phyloP scores from a whole-genome alignment of 2,888 invertebrate species.

The Tipula lateralis region DNA sequence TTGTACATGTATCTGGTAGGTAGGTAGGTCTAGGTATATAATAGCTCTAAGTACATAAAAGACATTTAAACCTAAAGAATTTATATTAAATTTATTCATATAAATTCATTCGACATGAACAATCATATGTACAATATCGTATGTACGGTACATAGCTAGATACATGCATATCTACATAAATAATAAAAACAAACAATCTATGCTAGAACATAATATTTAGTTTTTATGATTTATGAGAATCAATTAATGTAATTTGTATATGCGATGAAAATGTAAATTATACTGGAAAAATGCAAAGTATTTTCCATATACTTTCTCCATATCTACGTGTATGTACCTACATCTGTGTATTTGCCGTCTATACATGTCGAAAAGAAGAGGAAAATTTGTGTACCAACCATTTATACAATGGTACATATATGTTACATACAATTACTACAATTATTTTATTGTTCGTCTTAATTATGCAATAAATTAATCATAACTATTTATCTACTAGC shows the following conservation, averaged over 20 bases:
- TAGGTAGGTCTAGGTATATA: not conserved
- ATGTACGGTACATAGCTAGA: too few relatives aligned
- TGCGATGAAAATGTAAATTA: slow-evolving; percentile 15
- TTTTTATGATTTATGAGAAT: slow-evolving; percentile 30
- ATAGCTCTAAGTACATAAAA: not conserved
- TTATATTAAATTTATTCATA: slow-evolving; percentile 19
- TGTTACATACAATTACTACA: not conserved
- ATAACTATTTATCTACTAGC: not conserved
- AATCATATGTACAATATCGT: not conserved
- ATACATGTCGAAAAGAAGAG: not conserved
- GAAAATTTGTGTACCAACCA: not conserved
- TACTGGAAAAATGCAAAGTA: not conserved
- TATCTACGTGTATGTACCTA: not conserved
- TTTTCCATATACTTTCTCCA: not conserved
- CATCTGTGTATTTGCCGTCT: not conserved
- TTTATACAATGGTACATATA: not conserved
- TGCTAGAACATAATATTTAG: not conserved
- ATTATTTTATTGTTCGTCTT: not conserved
- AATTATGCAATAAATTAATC: slow-evolving; percentile 29
- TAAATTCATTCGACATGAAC: slow-evolving; percentile 1
- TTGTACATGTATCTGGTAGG: not conserved
- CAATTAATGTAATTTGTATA: slow-evolving; percentile 30
- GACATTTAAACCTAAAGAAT: slow-evolving; percentile 2
- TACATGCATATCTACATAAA: not conserved
- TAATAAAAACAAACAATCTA: not conserved